A percentile compares a stretch with the other conserved stretches of the same genome.
phyloP scores from a whole-genome alignment of 2,888 invertebrate species.

The Halocaridina rubra region DNA sequence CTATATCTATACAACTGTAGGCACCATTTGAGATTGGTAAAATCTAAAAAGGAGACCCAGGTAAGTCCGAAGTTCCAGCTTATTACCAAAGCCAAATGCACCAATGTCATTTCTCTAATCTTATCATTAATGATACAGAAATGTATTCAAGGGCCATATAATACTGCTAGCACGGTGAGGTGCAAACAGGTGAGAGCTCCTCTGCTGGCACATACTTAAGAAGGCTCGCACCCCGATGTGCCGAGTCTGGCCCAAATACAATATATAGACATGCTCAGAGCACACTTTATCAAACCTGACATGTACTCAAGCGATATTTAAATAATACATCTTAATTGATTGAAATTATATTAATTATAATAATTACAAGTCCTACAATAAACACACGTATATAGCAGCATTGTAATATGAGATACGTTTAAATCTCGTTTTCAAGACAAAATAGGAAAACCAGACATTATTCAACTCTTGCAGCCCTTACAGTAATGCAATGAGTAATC shows the following conservation, averaged over 20 bases:
- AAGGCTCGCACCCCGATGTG: too few species aligned
- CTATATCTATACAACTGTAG: slow-evolving; percentile 36
- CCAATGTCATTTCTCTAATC: slow-evolving; percentile 25
- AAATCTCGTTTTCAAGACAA: too few species aligned
- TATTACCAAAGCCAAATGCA: slow-evolving; percentile 32
- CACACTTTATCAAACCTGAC: too few species aligned
- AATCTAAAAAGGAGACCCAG: slow-evolving; percentile 12
- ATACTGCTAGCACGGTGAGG: slow-evolving; percentile 35
- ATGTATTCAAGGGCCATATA: slow-evolving; percentile 26
- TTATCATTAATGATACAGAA: slow-evolving; percentile 13
- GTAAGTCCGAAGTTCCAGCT: neutral
- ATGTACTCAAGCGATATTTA: too few species aligned
- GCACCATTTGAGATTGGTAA: slow-evolving; percentile 32
- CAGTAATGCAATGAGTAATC: slow-evolving; percentile 40
- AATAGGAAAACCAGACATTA: slow-evolving; percentile 18
- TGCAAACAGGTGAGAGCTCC: slow-evolving; percentile 10
- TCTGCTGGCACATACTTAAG: slow-evolving; percentile 12
- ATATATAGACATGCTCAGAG: neutral
- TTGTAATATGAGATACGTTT: slow-evolving; percentile 25
- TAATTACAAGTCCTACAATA: slow-evolving; percentile 5
- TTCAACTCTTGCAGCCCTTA: slow-evolving; percentile 45
- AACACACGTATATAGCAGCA: slow-evolving; percentile 34
- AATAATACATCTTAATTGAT: too few species aligned
- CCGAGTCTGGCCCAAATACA: slow-evolving; percentile 15
- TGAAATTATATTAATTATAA: neutral